These are phyloP conservation scores for Tapera naevia DNA, from an alignment of 2,797 vertebrate species.

Conservation along the genomic window DNA sequence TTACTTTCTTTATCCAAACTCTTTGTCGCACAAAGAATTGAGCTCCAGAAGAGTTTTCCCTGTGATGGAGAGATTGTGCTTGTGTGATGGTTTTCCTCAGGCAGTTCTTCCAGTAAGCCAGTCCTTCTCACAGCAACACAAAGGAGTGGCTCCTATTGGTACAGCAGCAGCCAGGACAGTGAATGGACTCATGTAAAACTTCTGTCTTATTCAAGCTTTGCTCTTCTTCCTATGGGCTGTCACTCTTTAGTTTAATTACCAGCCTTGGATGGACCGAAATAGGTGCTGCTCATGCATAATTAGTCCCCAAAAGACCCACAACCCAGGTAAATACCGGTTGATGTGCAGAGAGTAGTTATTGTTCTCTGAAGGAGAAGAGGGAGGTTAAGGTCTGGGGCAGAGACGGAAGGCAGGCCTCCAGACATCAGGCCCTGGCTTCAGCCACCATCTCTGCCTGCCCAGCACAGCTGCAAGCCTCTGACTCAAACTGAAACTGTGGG, in stretches of 20 bases:
- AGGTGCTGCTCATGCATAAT: background rate
- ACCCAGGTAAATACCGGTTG: background rate
- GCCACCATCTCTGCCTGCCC: background rate
- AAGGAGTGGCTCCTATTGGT: background rate
- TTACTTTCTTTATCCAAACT: background rate
- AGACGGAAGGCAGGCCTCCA: background rate
- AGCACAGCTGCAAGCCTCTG: background rate
- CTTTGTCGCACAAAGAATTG: background rate
- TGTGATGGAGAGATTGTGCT: background rate
- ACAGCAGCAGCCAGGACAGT: background rate
- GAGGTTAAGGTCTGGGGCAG: background rate
- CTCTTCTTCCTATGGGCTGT: background rate
- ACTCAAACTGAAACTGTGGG: background rate
- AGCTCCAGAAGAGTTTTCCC: background rate
- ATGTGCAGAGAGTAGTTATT: background rate
- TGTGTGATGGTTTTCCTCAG: background rate
- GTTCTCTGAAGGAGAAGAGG: background rate
- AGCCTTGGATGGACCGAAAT: background rate
- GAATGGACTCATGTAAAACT: background rate
- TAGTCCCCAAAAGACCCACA: background rate
- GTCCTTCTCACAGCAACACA: background rate
- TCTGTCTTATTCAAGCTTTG: background rate
- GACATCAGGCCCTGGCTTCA: fast-evolving
- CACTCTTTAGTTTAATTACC: background rate
- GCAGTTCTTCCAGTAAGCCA: background rate